Base-by-base conservation (phyloP, 2,113 vertebrate species). In the Pheucticus melanocephalus region DNA sequence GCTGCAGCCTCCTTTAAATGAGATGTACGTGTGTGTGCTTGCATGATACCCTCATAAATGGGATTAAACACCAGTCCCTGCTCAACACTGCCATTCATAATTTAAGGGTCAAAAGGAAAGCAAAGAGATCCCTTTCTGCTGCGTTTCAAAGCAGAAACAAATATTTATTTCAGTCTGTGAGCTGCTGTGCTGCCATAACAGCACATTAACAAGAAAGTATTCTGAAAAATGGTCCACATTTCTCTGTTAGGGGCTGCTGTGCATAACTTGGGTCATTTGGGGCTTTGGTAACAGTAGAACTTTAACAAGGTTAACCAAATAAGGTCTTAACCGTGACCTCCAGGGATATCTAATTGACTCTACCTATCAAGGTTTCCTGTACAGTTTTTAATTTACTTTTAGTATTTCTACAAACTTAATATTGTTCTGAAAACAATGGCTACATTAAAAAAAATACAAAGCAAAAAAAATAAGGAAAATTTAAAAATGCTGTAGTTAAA, bases 301-400 rank as follows among this genome's bases (percentile, higher is more conserved):
- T 57, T 91, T 83, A 93, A 80, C 64, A 63, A 51, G 44, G 82
- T 94, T 93, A 96, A 88, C 68, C 53, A 95, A 95, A 75, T 50
- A 83, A 92, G 59, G 47, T 70, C 91, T 93, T 88, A 83, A 86
- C 68, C 1, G 0, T 40, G 60, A 94, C 64, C 60, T 90, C 39
- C 50, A 64, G 51, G 64, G 50, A 71, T 27, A 53, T 33, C 42
- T 81, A 85, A 80, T 39, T 50, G 75, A 59, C 1, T 1, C 13
- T 59, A 63, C 24, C 56, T 90, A 88, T 63, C 59, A 77, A 40
- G 9, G 14, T 80, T 94, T 94, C 71, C 60, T 83, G 33, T 23
- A 54, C 2, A 39, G n/a, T 27, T 88, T 53, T 21, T 0, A 24
- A 37, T 13, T 40, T 48, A 21, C 30, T 54, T 50, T 60, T 42